Evolutionary conservation across 2,888 invertebrate genomes (phyloP), one percentile per base, ranked within the genome.

Genomic region (Platycheirus albimanus): DNA sequence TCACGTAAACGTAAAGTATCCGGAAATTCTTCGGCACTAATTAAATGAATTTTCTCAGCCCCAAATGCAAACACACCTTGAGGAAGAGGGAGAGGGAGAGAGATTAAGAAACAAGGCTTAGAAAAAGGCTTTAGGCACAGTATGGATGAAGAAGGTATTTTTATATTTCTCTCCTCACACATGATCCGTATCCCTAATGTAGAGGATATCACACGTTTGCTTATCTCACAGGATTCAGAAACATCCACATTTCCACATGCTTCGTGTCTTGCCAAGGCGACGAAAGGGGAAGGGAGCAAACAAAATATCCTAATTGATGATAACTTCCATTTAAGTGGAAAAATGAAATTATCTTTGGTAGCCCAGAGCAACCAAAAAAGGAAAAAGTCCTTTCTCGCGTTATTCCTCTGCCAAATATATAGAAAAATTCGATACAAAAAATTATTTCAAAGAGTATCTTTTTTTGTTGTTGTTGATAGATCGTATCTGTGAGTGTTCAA

Each of bases 251-350:
- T 13, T n/a, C n/a, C n/a, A n/a, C n/a, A 36, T 19, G 5, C 28
- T 52, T 8, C 19, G 7, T n/a, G n/a, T n/a, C n/a, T n/a, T n/a
- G n/a, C n/a, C n/a, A n/a, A n/a, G n/a, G n/a, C n/a, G n/a, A 36
- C 15, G 13, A 11, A 13, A 24, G 15, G 28, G 10, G 33, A 51
- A 19, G 5, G 0, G 47, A n/a, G 2, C 5, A 66, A 66, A 24
- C 10, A 58, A 58, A 58, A 58, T 5, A 58, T 81, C 77, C 81
- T 81, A 77, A 81, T 77, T 81, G 81, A 81, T 77, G 81, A 81
- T 81, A 81, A 81, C 71, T 81, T 77, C 77, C 71, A 81, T 77
- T 81, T 81, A 77, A 81, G 81, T 81, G 71, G 81, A 81, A 81
- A 71, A 81, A 81, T 77, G 61, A 72, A 81, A 81, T 81, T 81